Base-by-base conservation (phyloP, 2,888 invertebrate genomes). In the Alloplasta piceator region DNA sequence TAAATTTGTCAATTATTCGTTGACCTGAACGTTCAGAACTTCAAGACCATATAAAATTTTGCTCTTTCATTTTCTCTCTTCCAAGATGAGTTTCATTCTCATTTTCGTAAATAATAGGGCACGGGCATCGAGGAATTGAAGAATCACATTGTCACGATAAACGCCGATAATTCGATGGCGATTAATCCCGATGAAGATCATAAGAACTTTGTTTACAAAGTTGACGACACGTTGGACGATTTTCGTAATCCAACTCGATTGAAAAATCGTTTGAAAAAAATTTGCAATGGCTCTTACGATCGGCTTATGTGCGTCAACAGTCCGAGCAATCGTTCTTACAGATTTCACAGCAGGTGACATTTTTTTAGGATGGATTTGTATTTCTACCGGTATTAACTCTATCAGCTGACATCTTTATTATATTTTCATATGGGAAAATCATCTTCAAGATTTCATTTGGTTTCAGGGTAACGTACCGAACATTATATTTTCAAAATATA, bases 251-350 rank as follows among this genome's bases (percentile, higher is more conserved):
- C 93, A 0, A 91, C 90, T 6, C 86, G 86, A 63, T 86, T 95
- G 64, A 88, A 77, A 85, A 92, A 77, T 86, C 84, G 58, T 58
- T 82, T 91, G 39, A 83, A 77, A 39, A 77, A 60, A 56, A 89
- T 93, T 58, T 92, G 93, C 0, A 91, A 91, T 9, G 93, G 92
- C 58, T 94, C 94, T 43, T 94, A 92, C 85, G 93, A 94, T 86
- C 92, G 93, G 83, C 93, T 93, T 86, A 93, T 93, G 82, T 93
- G 93, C 76, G 81, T 94, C 43, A 85, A 84, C 36, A 84, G 83
- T 63, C 87, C 88, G 10, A 89, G 85, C 71, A 48, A 61, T 36
- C 87, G 86, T 85, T 86, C 80, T 55, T 89, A 90, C 46, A 84
- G 88, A 74, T 91, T 92, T 68, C 92, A 92, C 63, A 91, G 90